phyloP scores from a whole-genome alignment of 1,140 invertebrate species.

The Macrocentrus cingulum region DNA sequence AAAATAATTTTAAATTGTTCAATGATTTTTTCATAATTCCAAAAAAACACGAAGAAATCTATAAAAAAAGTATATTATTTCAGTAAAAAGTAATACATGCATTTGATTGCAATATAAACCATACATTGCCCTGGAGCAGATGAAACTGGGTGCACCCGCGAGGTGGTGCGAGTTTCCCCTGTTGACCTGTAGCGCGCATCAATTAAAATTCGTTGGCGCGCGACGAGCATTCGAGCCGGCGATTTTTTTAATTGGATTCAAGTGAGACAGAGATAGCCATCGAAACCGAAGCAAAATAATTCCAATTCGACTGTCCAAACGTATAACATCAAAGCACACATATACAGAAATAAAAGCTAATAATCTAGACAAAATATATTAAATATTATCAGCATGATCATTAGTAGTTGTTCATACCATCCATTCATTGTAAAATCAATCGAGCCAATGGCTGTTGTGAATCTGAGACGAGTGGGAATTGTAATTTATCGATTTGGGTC shows the following conservation, averaged over 20 bases:
- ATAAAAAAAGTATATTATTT: too few relatives aligned
- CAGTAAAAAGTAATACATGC: too few relatives aligned
- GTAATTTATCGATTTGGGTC: constrained; percentile 24
- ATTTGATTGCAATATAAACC: background rate
- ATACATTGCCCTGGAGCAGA: background rate
- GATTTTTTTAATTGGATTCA: constrained; percentile 56
- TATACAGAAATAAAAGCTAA: too few relatives aligned
- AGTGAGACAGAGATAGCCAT: constrained; percentile 42
- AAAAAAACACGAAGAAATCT: too few relatives aligned
- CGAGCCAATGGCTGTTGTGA: constrained; percentile 15
- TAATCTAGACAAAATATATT: background rate
- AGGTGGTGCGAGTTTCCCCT: background rate
- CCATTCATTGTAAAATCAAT: constrained; percentile 20
- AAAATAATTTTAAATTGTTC: too few relatives aligned
- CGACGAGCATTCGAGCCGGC: constrained; percentile 36
- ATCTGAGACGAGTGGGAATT: constrained; percentile 20
- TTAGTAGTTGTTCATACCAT: background rate
- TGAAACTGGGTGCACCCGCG: background rate
- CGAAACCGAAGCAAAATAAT: too few relatives aligned
- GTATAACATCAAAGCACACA: too few relatives aligned
- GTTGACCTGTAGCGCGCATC: constrained; percentile 49
- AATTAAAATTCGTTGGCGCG: constrained; percentile 53
- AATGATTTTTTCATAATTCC: too few relatives aligned
- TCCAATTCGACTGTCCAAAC: background rate
- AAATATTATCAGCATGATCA: background rate